Percentiles rank a stretch among this genome's conserved stretches.
These are phyloP conservation scores for Pseudomyrmex gracilis DNA, from an alignment of 1,140 invertebrate genomes.

Conservation along the genomic window DNA sequence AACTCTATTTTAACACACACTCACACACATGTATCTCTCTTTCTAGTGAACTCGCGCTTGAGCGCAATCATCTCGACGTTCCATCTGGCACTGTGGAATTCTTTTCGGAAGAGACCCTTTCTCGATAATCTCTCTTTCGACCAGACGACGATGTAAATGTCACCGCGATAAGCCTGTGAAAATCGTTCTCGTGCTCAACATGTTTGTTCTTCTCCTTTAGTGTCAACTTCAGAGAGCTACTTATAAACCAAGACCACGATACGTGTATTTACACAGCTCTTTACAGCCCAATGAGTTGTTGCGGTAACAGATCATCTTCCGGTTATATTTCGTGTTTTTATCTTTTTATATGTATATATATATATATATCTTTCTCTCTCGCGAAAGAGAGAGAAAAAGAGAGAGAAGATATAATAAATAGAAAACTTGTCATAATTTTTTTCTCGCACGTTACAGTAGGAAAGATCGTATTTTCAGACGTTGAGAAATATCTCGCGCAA, in stretches of 20 bases:
- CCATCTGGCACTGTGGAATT: conserved; percentile 12
- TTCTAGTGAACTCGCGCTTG: not conserved
- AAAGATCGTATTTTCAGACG: conserved; percentile 9
- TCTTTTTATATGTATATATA: no score
- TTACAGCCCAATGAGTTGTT: conserved; percentile 39
- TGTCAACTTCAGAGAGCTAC: conserved; percentile 38
- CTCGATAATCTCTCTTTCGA: conserved; percentile 47
- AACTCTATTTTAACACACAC: conserved; percentile 44
- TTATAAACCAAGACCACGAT: conserved; percentile 27
- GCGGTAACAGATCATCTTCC: not conserved
- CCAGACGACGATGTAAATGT: conserved; percentile 45
- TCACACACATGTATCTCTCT: not conserved
- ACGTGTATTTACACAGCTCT: conserved; percentile 21
- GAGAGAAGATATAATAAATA: not conserved
- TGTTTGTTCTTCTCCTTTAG: conserved; percentile 28
- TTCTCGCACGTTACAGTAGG: not conserved
- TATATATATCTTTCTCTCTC: not conserved
- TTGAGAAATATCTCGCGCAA: not conserved
- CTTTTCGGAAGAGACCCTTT: conserved; percentile 39
- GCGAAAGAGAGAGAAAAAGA: not conserved
- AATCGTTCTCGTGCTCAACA: conserved; percentile 34
- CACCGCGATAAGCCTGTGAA: conserved; percentile 32
- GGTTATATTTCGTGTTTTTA: not conserved
- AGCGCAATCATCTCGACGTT: conserved; percentile 45
- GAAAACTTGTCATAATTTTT: conserved; percentile 11